Base-by-base conservation (phyloP, 2,888 invertebrate species). In the Aporophyla nigra region DNA sequence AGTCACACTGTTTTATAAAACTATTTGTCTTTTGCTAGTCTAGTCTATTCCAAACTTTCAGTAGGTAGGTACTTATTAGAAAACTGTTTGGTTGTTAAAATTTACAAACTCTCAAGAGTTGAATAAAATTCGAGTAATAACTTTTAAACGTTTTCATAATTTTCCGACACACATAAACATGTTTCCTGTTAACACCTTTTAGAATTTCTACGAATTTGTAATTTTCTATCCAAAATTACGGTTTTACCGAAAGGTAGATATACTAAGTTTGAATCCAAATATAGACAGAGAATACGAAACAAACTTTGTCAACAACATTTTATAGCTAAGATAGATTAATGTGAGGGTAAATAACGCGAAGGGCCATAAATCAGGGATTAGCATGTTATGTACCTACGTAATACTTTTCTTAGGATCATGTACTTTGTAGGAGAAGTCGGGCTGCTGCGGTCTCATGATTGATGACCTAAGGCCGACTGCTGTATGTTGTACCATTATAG, bases 341-440 rank as follows among this genome's bases (percentile, higher is more conserved):
- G 85, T 81, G 78, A 71, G 76, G 80, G 83, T 87, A 86, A 88
- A 87, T 84, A 88, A 71, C 77, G 76, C 79, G 87, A 86, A 77
- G 80, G 82, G 74, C 74, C 83, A 87, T 91, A 89, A 91, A 90
- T 89, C 80, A 76, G 74, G 82, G 87, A 90, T 91, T 89, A 88
- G 72, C 82, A 85, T 84, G 80, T 78, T 84, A 78, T 74, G 73
- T 84, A 80, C 65, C 76, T 49, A 73, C 72, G 69, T 78, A 76
- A 86, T 86, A 88, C 85, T 89, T 89, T 88, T 87, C 88, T 89
- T 83, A 82, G 82, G 76, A 85, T 74, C 79, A 80, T 86, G 84
- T 86, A 85, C 81, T 87, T 80, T 89, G 86, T 87, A 82, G 76
- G 71, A 87, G 86, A 87, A 83, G 74, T 86, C 84, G 76, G 87